Evolutionary conservation across 2,797 vertebrate genomes (phyloP).

Genomic region (Chromobotia macracanthus): DNA sequence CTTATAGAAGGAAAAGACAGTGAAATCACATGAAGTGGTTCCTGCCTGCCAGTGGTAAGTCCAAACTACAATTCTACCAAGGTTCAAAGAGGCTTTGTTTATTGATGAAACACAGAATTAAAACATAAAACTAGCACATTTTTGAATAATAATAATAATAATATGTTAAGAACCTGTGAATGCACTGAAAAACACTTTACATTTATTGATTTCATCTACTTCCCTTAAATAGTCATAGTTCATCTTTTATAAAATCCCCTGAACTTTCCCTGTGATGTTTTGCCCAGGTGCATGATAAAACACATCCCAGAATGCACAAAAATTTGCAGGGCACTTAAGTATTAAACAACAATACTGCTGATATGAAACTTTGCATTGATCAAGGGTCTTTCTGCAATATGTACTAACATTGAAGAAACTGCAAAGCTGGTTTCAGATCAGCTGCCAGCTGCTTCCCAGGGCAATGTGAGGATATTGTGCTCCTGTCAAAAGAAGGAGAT

Average conservation of each 20-base stretch:
- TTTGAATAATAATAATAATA: background rate
- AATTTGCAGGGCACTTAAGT: background rate
- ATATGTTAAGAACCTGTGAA: background rate
- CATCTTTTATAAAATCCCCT: constrained; percentile 76
- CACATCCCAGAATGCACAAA: constrained; percentile 11
- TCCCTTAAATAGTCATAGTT: constrained; percentile 53
- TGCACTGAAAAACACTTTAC: background rate
- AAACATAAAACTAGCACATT: background rate
- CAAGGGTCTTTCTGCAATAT: background rate
- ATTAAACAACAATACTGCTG: constrained; percentile 4
- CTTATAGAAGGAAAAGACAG: background rate
- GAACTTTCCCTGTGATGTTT: constrained; percentile 70
- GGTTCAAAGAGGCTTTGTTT: no score
- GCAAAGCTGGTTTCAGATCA: background rate
- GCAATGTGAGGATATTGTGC: constrained; percentile 10
- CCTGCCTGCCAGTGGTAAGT: background rate
- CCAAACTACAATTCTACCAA: no score
- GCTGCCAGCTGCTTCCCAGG: constrained; percentile 12
- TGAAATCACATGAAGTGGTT: background rate
- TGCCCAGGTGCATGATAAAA: constrained; percentile 65
- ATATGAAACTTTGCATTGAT: background rate
- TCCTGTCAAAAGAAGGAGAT: constrained; percentile 18
- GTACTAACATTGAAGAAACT: background rate
- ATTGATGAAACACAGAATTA: no score
- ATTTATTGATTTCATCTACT: constrained; percentile 67